Evolutionary conservation across 2,888 invertebrate species (phyloP), one percentile per base, ranked within the genome.

Genomic region (Dicyrtoma fusca): DNA sequence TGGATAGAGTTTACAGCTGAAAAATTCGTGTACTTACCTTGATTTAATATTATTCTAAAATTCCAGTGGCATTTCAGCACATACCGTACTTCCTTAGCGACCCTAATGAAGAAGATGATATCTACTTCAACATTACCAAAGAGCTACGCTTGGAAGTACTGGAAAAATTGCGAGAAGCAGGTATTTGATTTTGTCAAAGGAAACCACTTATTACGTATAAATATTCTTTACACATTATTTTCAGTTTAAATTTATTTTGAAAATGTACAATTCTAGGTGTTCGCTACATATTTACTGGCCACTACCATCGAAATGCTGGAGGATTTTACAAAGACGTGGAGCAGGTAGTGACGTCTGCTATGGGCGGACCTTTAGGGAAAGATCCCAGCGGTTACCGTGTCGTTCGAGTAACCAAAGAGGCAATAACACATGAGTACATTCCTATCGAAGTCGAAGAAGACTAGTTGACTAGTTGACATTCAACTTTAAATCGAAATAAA

Each of bases 291-390:
- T 86, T 17, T 75, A 76, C 8, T 74, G 84, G 84, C 0, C 86
- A 86, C 80, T 85, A 84, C 74, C 86, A 87, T 79, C 81, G 83
- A 26, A 86, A 86, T 78, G 84, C 82, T 6, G 84, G 84, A 14
- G 85, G 85, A 13, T 80, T 77, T 42, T 84, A 83, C 76, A 82
- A 82, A 65, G 81, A 83, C 51, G 76, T 86, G 75, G 84, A 85
- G 78, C 76, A 83, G 64, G 82, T 86, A 13, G 84, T 85, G 5
- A 86, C 86, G 6, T 84, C 85, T 21, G 86, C 86, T 1, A 82
- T 86, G 49, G 86, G 86, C 34, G 83, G 81, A 19, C 85, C 85
- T 76, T 72, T 85, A 4, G 85, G 85, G 1, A 69, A 79, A 14
- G 85, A 84, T 76, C 80, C 81, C 11, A 82, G 84, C 63, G 86